These are phyloP conservation scores for Apostichopus californicus DNA, from an alignment of 35 echinoderm and acorn worm species.

Conservation along the genomic window DNA sequence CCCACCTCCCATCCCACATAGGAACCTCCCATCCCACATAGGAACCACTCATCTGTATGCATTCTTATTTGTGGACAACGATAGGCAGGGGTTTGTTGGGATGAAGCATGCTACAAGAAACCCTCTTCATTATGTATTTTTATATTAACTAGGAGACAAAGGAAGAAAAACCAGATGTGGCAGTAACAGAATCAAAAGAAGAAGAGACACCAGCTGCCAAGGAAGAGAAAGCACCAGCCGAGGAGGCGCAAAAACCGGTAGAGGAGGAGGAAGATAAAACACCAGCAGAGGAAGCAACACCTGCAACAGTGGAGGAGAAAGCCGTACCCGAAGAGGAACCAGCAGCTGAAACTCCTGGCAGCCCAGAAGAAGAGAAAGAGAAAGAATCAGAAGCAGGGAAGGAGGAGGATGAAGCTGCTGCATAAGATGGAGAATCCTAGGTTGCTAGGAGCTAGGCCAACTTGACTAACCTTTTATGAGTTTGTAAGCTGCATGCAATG, in stretches of 20 bases:
- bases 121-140: too few relatives aligned
- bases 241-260: neutral
- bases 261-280: neutral
- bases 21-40: too few relatives aligned
- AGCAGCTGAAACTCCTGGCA: neutral
- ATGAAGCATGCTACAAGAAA: too few relatives aligned
- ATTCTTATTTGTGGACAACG: too few relatives aligned
- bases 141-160: neutral
- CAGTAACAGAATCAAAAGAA: neutral
- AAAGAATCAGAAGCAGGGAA: neutral
- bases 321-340: neutral
- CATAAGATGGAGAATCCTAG: neutral
- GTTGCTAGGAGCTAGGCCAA: neutral
- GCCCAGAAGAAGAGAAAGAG: neutral
- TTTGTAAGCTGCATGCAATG: too few relatives aligned
- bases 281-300: neutral
- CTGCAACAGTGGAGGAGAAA: neutral
- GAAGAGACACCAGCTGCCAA: neutral
- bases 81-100: too few relatives aligned
- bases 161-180: neutral
- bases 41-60: too few relatives aligned
- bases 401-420: constrained; percentile 9
- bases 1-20: too few relatives aligned
- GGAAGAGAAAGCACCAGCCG: neutral
- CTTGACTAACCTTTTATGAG: neutral